Conservation (phyloP, 2,797 vertebrate genomes). For the Eleutherodactylus coqui region DNA sequence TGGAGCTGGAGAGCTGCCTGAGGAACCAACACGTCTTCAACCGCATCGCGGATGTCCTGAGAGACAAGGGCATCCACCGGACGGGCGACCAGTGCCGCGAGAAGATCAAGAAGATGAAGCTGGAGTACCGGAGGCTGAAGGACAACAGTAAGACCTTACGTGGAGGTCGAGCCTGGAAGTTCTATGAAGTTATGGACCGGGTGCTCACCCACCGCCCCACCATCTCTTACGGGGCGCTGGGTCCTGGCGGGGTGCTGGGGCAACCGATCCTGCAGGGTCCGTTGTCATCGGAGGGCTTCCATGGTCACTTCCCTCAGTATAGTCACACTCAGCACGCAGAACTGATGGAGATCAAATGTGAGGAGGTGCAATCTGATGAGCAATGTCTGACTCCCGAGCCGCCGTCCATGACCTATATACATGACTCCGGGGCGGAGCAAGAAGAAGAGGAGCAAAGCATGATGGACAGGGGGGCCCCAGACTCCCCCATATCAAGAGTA, state of each 20-base stretch:
- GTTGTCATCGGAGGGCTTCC: conserved; percentile 71
- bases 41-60: conserved; percentile 84
- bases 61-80: conserved; percentile 86
- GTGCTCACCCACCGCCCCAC: conserved; percentile 84
- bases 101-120: conserved; percentile 96
- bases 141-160: conserved; percentile 84
- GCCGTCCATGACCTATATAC: conserved; percentile 79
- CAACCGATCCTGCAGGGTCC: conserved; percentile 77
- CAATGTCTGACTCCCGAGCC: conserved; percentile 77
- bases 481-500: conserved; percentile 71
- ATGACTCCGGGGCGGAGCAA: conserved; percentile 80
- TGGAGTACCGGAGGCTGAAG: conserved; percentile 89
- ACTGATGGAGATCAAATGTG: conserved; percentile 85
- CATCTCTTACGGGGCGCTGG: conserved; percentile 80
- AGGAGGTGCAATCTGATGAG: conserved; percentile 83
- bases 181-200: conserved; percentile 90
- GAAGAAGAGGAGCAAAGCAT: conserved; percentile 74
- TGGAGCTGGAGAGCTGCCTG: conserved; percentile 87
- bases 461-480: conserved; percentile 71
- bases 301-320: conserved; percentile 67
- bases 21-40: conserved; percentile 91
- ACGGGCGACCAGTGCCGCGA: conserved; percentile 88
- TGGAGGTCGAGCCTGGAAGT: conserved; percentile 84
- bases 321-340: conserved; percentile 72
- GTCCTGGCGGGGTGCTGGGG: conserved; percentile 74